Conservation (phyloP, 53 echinoderm and acorn worm genomes). For the Astropecten irregularis region DNA sequence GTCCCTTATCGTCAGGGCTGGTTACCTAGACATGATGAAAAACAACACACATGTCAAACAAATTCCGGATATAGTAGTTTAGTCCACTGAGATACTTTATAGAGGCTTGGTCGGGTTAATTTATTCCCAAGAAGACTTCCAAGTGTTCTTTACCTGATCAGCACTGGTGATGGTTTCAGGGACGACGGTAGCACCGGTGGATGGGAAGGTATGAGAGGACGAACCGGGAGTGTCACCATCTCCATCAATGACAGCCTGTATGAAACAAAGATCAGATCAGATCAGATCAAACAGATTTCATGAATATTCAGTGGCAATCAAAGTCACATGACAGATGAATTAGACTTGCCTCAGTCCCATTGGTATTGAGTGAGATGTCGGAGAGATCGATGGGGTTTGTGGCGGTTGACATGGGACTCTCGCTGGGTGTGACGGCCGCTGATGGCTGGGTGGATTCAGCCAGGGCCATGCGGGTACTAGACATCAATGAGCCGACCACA, state of each 20-base stretch:
- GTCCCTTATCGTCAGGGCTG: constrained; percentile 75
- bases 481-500: constrained; percentile 89
- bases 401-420: constrained; percentile 74
- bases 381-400: constrained; percentile 73
- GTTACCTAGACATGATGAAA: too few species aligned
- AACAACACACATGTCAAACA: too few species aligned
- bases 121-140: too few species aligned
- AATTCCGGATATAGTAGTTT: too few species aligned
- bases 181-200: constrained; percentile 71
- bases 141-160: constrained; percentile 67
- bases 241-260: constrained; percentile 43
- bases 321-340: too few species aligned
- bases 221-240: constrained; percentile 61
- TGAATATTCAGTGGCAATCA: not conserved
- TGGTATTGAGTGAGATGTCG: constrained; percentile 54
- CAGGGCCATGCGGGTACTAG: constrained; percentile 68
- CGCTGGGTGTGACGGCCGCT: constrained; percentile 71
- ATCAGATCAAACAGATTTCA: not conserved
- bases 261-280: not conserved
- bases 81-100: too few species aligned
- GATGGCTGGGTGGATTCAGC: constrained; percentile 77
- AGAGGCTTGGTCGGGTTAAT: too few species aligned
- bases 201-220: constrained; percentile 65
- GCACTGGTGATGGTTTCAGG: constrained; percentile 96
- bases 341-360: constrained; percentile 43